Evolutionary conservation across 2,797 vertebrate genomes (phyloP).

Genomic region (Acropternis orthonyx): DNA sequence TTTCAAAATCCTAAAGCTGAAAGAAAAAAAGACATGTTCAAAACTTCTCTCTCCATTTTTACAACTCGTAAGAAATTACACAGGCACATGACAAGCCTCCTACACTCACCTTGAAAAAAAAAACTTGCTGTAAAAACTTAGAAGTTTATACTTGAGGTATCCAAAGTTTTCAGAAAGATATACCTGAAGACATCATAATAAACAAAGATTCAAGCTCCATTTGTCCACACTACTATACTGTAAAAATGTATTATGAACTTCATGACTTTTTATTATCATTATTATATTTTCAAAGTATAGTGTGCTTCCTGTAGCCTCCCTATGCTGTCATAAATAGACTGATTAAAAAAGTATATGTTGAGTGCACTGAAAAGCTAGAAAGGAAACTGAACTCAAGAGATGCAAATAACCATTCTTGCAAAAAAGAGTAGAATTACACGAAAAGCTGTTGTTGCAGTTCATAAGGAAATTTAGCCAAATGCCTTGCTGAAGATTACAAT

Average conservation of each 20-base stretch:
- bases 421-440: background rate
- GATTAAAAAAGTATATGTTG: background rate
- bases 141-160: background rate
- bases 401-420: background rate
- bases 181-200: background rate
- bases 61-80: background rate
- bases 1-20: background rate
- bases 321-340: accelerated
- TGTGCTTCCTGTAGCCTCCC: background rate
- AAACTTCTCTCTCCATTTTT: background rate
- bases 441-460: background rate
- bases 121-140: background rate
- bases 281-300: background rate
- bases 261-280: background rate
- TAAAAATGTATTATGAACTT: background rate
- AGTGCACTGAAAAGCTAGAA: background rate
- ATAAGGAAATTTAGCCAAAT: background rate
- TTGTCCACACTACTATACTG: background rate
- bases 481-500: background rate
- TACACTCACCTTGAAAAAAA: conserved; percentile 17
- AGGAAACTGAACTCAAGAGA: background rate
- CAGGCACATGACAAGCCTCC: background rate
- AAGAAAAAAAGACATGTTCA: background rate
- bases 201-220: background rate
- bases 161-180: background rate